Percentiles rank a stretch among this genome's conserved stretches.
Conservation (phyloP, 2,113 vertebrate genomes). For the Hiodon tergisus region DNA sequence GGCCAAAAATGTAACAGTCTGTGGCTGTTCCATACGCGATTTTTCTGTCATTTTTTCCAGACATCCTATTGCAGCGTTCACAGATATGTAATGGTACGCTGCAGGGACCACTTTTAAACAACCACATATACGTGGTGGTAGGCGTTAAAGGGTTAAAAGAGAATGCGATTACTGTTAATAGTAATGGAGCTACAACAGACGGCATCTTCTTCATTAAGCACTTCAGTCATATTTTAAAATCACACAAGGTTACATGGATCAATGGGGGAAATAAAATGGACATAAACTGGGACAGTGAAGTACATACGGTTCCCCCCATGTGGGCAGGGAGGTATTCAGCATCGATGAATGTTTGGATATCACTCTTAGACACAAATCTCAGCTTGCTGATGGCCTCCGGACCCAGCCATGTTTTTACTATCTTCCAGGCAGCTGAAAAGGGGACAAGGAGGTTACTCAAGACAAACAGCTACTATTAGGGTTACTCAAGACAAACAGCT, state of each 20-base stretch:
- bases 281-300: background rate
- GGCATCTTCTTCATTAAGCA: too few relatives aligned
- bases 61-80: too few relatives aligned
- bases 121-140: too few relatives aligned
- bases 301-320: constrained; percentile 90
- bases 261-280: background rate
- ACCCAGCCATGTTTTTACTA: constrained; percentile 91
- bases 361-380: constrained; percentile 79
- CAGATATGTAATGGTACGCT: too few relatives aligned
- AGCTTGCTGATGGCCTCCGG: constrained; percentile 87
- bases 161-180: too few relatives aligned
- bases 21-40: too few relatives aligned
- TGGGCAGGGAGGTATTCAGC: constrained; percentile 80
- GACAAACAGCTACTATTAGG: background rate
- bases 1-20: too few relatives aligned
- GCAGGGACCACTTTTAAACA: too few relatives aligned
- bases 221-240: background rate
- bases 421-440: constrained; percentile 86
- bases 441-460: too few relatives aligned
- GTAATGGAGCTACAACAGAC: too few relatives aligned
- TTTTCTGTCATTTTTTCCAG: too few relatives aligned
- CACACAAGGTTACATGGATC: background rate
- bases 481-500: background rate
- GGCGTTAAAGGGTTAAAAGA: too few relatives aligned
- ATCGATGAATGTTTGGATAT: constrained; percentile 77